Evolutionary conservation across 2,888 invertebrate species (phyloP), one percentile per base, ranked within the genome.

Genomic region (Oscheius myriophilus): DNA sequence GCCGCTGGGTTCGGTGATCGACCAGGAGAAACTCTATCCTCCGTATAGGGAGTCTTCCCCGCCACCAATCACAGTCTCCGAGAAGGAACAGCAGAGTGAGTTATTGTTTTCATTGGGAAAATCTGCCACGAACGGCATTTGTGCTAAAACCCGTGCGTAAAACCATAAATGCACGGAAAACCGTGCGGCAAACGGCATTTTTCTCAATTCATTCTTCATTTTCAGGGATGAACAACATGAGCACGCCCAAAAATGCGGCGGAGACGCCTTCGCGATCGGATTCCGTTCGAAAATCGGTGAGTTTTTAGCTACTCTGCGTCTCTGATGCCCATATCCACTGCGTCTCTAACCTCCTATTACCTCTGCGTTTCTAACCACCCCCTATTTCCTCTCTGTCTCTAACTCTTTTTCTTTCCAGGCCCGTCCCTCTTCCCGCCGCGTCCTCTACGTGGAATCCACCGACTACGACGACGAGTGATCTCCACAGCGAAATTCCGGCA

Each of bases 1-100:
- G 89, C 98, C 98, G 0, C 87, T 98, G 59, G 95, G 94, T 87
- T 95, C 96, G 11, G 92, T 93, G 72, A 86, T 94, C 67, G 92
- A 92, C 82, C 91, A 91, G 43, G 70, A 71, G 1, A 69, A 80
- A 18, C 67, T 83, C 26, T 81, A 79, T 63, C 85, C 85, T 11
- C 64, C 72, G 3, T 41, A 61, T 12, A 73, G 84, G 16, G 83
- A 77, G 9, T 62, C 70, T 11, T 84, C 83, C 9, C 85, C 86
- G 1, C 79, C 80, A 3, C 78, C 82, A 21, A 73, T 84, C 54
- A 70, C 45, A 33, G 78, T 84, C 16, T 69, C 80, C 2, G 82
- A 84, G 6, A 61, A 72, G 46, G 83, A 84, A 61, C 59, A 80
- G 52, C 43, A 67, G 25, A 51, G 67, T 67, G 25, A 2, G 26